Base-by-base conservation (phyloP, 2,113 vertebrate genomes). In the Tichodroma muraria region DNA sequence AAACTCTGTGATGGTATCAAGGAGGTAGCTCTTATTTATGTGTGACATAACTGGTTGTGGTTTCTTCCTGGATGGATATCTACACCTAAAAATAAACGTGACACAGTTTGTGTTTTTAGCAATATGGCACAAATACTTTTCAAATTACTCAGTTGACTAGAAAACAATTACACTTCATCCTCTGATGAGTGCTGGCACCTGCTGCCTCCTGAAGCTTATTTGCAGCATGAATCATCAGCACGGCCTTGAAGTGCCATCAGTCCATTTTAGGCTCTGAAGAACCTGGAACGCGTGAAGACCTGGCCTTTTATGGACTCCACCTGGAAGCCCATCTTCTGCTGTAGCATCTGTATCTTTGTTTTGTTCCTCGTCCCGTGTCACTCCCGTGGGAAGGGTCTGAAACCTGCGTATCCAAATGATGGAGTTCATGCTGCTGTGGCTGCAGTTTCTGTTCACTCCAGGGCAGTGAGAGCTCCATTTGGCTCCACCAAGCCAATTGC, bases 41-140 rank as follows among this genome's bases (percentile, higher is more conserved):
- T 38, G 77, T 82, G 80, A 61, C 87, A 84, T 94, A 94, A 89
- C 59, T 4, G 3, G 20, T 53, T 87, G 75, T 57, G 81, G 37
- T 87, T 92, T 78, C 92, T 89, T 82, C 93, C 73, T 12, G 6
- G 66, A 54, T 1, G 7, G 75, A 16, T 81, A 85, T 82, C 75
- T 80, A 80, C 25, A n/a, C n/a, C 94, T 89, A 95, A 96, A 96
- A 95, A 94, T 94, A 97, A 50, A 61, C 0, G 0, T 94, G 93
- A 80, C 94, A 93, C 53, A 20, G 38, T 92, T 88, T 73, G 78
- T 95, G 81, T 59, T 96, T 97, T 91, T 94, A 84, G 87, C 91
- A 92, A 85, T 95, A 85, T 52, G 63, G 81, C 54, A 82, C 87
- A 94, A 94, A 97, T 96, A 89, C 50, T 89, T 97, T 94, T 95